Conservation (phyloP, 2,797 vertebrate species). For the Erithacus rubecula region DNA sequence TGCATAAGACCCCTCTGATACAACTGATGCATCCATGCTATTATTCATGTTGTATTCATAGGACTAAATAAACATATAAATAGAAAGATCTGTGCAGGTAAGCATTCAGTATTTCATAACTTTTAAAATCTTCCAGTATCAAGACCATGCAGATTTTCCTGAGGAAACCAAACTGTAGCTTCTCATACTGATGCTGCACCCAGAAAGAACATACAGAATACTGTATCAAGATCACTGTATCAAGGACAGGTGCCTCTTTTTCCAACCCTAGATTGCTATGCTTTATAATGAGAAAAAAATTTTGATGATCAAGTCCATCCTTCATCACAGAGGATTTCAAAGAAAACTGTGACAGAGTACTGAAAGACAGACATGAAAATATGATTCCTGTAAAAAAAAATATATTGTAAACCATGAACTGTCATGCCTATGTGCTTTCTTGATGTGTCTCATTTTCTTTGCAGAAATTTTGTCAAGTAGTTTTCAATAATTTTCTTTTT, state of each 20-base stretch:
- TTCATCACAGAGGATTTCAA: neutral
- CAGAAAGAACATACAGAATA: neutral
- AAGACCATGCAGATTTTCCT: fast-evolving
- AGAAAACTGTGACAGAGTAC: neutral
- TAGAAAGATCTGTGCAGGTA: neutral
- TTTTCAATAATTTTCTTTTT: neutral
- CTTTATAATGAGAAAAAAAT: neutral
- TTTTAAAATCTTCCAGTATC: neutral
- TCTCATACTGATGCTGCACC: neutral
- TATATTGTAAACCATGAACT: neutral
- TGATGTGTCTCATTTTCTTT: neutral
- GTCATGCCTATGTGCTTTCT: neutral
- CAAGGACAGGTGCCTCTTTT: neutral
- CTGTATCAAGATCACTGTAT: neutral
- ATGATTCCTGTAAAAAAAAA: neutral
- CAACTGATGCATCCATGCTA: neutral
- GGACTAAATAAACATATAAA: neutral
- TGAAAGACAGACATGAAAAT: neutral
- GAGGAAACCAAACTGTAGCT: neutral
- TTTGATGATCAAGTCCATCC: neutral
- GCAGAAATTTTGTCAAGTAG: neutral
- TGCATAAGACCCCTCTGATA: neutral
- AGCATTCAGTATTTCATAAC: neutral
- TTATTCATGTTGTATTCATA: neutral
- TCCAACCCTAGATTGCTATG: neutral